Evolutionary conservation across 2,797 vertebrate species (phyloP), one percentile per base, ranked within the genome.

Genomic region (Artibeus lituratus): DNA sequence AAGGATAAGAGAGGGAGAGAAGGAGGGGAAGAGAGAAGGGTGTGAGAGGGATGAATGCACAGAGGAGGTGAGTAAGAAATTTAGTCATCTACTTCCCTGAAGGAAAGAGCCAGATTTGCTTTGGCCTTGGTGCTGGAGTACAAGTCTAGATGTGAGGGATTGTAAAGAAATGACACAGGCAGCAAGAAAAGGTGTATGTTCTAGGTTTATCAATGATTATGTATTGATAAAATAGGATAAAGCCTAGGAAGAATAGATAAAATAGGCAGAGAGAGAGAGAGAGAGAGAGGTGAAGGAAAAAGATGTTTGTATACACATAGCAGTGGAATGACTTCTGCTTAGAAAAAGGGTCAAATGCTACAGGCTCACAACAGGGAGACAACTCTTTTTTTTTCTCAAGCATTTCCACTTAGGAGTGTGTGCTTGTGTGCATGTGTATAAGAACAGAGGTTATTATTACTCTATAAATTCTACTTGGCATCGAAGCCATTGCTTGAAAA

Each of bases 231-330:
- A 69, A 65, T 1, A 55, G 55, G 29, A 69, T 42, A 10, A 65
- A 62, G 18, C 29, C n/a, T 22, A 59, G 65, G 26, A 62, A 49
- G 32, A 70, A 24, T 35, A 37, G 49, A 65, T 26, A 35, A 26
- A 62, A 47, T 29, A 76, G 9, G 8, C 3, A 2, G 11, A 1
- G 37, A 3, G 2, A 19, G 0, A 3, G 22, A 7, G 6, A 10
- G n/a, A 12, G 39, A 49, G 39, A 42, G 39, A 37, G 18, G 22
- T 16, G 12, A 35, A 51, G 26, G 35, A 37, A 89, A 57, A 83
- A 39, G n/a, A 55, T 37, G 39, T 78, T 51, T 72, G 35, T 7
- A 1, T 19, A 55, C 21, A 37, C 53, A 12, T 35, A 59, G 73
- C 26, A 29, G 21, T 51, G 37, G 44, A 53, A 73, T 26, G 80